Base-by-base conservation (phyloP, 35 echinoderm and acorn worm species). In the Ptychodera flava region DNA sequence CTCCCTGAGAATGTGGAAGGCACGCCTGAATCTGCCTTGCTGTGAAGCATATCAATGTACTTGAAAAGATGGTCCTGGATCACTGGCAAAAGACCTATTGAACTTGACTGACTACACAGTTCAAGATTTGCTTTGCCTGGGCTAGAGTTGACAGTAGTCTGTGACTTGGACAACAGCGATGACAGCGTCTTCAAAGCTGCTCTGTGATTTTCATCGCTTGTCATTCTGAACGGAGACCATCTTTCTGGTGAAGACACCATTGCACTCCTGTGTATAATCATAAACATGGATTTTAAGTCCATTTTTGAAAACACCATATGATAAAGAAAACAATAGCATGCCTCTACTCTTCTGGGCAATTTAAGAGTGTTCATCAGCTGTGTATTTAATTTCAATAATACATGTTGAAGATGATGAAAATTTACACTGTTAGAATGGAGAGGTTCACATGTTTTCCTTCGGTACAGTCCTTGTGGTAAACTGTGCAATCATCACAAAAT, bases 1-100 rank as follows among this genome's bases (percentile, higher is more conserved):
- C 64, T 85, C 30, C 86, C 84, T 0, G 86, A 87, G 29, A 81
- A 92, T 16, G 91, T 88, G 6, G 87, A 88, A 28, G 81, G 31
- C 27, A 89, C 33, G 35, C 78, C 78, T 15, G 78, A 30, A 29
- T 31, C 31, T 34, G 76, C 36, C 34, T 35, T 1, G 29, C 52
- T 82, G 36, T 89, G 86, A 31, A 85, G 16, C 30, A 33, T 34
- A 37, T 92, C 91, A 34, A 92, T 80, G 36, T 88, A 92, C 0
- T 15, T 16, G 30, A 81, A 77, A 31, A 85, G 77, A 64, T 92
- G 91, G 32, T 92, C 86, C 45, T 92, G 86, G 14, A 92, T 35
- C 22, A 88, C 29, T 35, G 91, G 91, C 14, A 92, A 28, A 6
- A 83, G 35, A 10, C 37, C 64, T 33, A 92, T 32, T 76, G 82